Percentiles rank a stretch among this genome's conserved stretches.
Conservation (phyloP, 2,113 vertebrate genomes). For the Dascyllus trimaculatus region DNA sequence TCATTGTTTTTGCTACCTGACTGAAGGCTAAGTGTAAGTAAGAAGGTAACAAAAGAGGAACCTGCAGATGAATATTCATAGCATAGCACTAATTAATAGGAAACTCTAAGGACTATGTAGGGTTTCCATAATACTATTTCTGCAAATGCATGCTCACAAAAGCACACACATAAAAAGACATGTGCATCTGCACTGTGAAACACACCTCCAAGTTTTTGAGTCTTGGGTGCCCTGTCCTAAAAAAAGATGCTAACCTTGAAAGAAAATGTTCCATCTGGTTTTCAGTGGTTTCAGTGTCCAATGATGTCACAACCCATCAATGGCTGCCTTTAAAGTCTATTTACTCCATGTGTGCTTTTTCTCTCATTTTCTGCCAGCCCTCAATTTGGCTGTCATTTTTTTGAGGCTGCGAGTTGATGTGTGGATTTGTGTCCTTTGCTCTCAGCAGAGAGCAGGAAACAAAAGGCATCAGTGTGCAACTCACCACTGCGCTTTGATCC, state of each 20-base stretch:
- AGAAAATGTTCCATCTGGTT: background rate
- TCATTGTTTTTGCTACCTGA: no score
- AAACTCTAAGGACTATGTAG: no score
- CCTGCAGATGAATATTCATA: no score
- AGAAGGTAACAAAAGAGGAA: no score
- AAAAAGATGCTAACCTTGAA: background rate
- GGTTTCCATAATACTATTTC: no score
- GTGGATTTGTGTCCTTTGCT: constrained; percentile 22
- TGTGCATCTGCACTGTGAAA: no score
- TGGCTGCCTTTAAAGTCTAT: constrained; percentile 39
- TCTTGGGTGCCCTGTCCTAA: background rate
- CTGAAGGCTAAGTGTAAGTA: no score
- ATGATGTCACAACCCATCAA: constrained; percentile 9
- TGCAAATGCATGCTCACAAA: no score
- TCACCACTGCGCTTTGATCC: constrained; percentile 39
- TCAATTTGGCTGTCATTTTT: constrained; percentile 40
- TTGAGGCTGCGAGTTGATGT: constrained; percentile 10
- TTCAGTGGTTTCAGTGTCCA: constrained; percentile 14
- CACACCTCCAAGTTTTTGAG: no score
- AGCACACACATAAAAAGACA: no score
- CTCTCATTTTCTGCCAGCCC: constrained; percentile 35
- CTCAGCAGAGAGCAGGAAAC: constrained; percentile 7
- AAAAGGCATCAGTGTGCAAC: constrained; percentile 10
- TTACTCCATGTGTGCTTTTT: constrained; percentile 13
- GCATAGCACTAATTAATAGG: no score